These are phyloP conservation scores for Valencia hispanica DNA, from an alignment of 2,797 vertebrate genomes.

Conservation along the genomic window DNA sequence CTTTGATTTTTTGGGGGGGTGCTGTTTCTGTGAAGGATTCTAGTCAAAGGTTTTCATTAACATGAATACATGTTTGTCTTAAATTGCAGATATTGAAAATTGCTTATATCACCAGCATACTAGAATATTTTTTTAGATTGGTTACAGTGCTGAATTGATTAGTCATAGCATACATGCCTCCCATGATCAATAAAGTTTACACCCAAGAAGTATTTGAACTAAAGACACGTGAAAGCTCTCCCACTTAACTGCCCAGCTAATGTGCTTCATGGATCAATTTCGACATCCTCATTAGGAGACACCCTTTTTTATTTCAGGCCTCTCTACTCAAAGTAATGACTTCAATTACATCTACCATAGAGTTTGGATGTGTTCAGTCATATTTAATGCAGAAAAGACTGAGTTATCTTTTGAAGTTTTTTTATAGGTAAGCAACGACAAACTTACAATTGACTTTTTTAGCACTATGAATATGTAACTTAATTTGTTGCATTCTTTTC, in stretches of 20 bases:
- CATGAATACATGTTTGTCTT: background rate
- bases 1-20: background rate
- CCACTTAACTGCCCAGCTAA: conserved; percentile 38
- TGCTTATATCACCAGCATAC: background rate
- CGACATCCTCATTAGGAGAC: conserved; percentile 33
- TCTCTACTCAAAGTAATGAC: conserved; percentile 25
- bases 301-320: conserved; percentile 29
- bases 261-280: conserved; percentile 47
- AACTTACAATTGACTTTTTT: conserved; percentile 6
- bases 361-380: conserved; percentile 4
- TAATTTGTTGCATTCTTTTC: background rate
- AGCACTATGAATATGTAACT: background rate
- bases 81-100: background rate
- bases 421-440: background rate
- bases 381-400: conserved; percentile 1
- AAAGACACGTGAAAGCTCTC: conserved; percentile 16
- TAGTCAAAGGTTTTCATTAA: background rate
- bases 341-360: conserved; percentile 16
- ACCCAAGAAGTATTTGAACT: conserved; percentile 10
- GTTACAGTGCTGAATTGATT: conserved; percentile 2
- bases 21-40: background rate
- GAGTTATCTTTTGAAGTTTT: background rate
- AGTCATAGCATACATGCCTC: conserved; percentile 10
- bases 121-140: background rate
- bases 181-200: conserved; percentile 15